Percentiles rank a stretch among this genome's conserved stretches.
Evolutionary conservation across 2,888 invertebrate genomes (phyloP).

Genomic region (Mystacides longicornis): DNA sequence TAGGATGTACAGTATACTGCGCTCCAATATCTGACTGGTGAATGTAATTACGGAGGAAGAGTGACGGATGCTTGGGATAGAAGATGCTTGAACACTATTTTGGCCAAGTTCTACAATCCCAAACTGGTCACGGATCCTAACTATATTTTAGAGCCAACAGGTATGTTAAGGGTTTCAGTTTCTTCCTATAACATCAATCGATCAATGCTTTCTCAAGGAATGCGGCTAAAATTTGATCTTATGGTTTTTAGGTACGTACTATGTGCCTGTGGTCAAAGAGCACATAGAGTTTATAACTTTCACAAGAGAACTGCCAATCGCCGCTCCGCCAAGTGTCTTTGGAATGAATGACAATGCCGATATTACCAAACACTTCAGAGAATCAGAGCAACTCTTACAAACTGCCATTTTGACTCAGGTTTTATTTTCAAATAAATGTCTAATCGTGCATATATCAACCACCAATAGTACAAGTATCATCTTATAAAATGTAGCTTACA

Average conservation of each 20-base stretch:
- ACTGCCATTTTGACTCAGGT: constrained; percentile 76
- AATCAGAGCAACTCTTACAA: constrained; percentile 67
- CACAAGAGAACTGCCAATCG: constrained; percentile 63
- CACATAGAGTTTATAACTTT: constrained; percentile 63
- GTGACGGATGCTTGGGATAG: constrained; percentile 96
- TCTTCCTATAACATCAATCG: no score
- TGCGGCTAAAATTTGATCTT: no score
- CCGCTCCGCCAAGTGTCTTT: constrained; percentile 77
- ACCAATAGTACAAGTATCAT: no score
- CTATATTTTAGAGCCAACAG: constrained; percentile 61
- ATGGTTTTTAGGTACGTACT: constrained; percentile 56
- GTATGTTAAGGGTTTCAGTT: no score
- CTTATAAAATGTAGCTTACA: neutral
- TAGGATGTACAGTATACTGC: constrained; percentile 79
- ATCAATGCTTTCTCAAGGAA: no score
- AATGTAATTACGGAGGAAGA: constrained; percentile 93
- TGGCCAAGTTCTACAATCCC: constrained; percentile 71
- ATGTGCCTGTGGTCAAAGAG: constrained; percentile 64
- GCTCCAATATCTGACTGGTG: constrained; percentile 82
- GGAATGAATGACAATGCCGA: constrained; percentile 92
- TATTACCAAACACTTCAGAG: constrained; percentile 85
- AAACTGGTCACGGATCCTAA: constrained; percentile 55
- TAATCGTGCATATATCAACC: neutral
- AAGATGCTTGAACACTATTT: constrained; percentile 73
- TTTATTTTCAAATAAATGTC: neutral